A percentile compares a stretch with the other conserved stretches of the same genome.
These are phyloP conservation scores for Datnioides undecimradiatus DNA, from an alignment of 2,113 vertebrate species.

Conservation along the genomic window DNA sequence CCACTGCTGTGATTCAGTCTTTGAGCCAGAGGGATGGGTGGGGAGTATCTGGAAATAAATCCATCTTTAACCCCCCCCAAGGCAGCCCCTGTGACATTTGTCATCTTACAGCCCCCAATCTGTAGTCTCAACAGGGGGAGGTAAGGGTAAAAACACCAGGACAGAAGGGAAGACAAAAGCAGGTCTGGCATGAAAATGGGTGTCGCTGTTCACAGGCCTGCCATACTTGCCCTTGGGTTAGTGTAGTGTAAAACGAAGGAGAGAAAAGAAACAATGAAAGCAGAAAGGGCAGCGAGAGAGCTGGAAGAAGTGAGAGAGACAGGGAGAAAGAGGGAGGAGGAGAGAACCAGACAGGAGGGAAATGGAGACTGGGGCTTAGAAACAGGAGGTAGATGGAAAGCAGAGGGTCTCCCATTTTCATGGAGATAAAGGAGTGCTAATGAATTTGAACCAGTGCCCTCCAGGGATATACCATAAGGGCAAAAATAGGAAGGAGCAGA, in stretches of 20 bases:
- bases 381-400: constrained; percentile 72
- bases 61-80: constrained; percentile 10
- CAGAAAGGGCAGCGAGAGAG: constrained; percentile 31
- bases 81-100: constrained; percentile 59
- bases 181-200: constrained; percentile 60
- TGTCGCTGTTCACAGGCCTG: constrained; percentile 40
- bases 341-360: constrained; percentile 36
- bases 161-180: constrained; percentile 69
- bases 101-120: constrained; percentile 66
- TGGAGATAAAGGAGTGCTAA: constrained; percentile 75
- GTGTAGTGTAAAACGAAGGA: constrained; percentile 52
- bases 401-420: constrained; percentile 76
- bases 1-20: constrained; percentile 21
- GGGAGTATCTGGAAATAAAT: constrained; percentile 35
- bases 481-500: constrained; percentile 71
- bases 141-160: constrained; percentile 45
- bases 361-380: constrained; percentile 43
- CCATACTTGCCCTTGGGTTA: constrained; percentile 64
- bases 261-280: constrained; percentile 49
- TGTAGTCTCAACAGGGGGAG: constrained; percentile 66
- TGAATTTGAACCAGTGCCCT: constrained; percentile 79
- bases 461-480: constrained; percentile 71
- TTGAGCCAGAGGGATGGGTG: constrained; percentile 33
- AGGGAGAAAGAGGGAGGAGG: neutral
- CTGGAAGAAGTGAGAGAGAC: neutral